Evolutionary conservation across 2,113 vertebrate species (phyloP), one percentile per base, ranked within the genome.

Genomic region (Mustela nigripes): DNA sequence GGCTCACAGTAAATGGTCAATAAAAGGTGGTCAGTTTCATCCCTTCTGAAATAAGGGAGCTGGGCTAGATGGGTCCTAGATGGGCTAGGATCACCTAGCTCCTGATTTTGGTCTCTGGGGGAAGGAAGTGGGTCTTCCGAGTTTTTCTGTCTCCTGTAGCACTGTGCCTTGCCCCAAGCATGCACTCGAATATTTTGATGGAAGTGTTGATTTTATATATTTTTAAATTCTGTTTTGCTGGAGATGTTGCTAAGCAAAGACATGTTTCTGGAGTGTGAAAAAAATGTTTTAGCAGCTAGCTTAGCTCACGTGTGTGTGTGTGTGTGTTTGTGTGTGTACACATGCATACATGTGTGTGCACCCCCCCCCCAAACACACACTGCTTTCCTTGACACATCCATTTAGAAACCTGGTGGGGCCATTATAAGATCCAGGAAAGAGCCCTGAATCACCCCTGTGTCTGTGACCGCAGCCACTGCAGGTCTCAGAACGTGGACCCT

Each of bases 281-380:
- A 78, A 33, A 91, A 21, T 74, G 12, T 65, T 56, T 50, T 33
- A 31, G 5, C 31, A 36, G 12, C 31, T 50, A n/a, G 18, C 22
- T 90, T 65, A 84, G 80, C 15, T 2, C 24, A 31, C 28, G 11
- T 36, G n/a, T 11, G 7, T 8, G 22, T 36, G 36, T 36, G 36
- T 53, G 50, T 14, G 50, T 50, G 33, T 9, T 7, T 7, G 18
- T 36, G n/a, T 0, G 0, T 11, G 2, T 26, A 2, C 3, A 1
- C 1, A 7, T 19, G 11, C 2, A 26, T 7, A 11, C 5, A 12
- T 5, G 0, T 36, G 6, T 42, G 24, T 9, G 4, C 69, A 12
- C 18, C 53, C 53, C 12, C 14, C 53, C 15, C 50, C 50, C 1
- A 53, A 15, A 58, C 31, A 19, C 22, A 4, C 28, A 3, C 50